A percentile compares a stretch with the other conserved stretches of the same genome.
Conservation (phyloP, 2,113 vertebrate genomes). For the Atherinomorus stipes region DNA sequence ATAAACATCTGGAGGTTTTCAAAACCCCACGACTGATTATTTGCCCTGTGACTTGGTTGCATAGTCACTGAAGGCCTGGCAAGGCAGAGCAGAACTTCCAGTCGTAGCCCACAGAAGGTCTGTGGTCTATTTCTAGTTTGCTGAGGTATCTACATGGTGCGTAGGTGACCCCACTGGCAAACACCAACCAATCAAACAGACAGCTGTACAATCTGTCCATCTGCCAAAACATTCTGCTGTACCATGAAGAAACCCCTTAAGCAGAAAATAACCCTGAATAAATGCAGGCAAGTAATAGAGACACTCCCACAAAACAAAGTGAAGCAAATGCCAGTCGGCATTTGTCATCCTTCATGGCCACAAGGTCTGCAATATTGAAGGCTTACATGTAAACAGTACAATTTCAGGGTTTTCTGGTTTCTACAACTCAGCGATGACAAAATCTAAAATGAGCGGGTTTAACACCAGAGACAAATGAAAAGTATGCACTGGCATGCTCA, state of each 20-base stretch:
- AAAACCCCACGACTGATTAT: slow-evolving; percentile 42
- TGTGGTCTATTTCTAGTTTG: slow-evolving; percentile 57
- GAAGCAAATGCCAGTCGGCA: slow-evolving; percentile 69
- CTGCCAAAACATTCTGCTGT: slow-evolving; percentile 55
- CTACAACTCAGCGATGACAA: slow-evolving; percentile 78
- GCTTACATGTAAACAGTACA: slow-evolving; percentile 84
- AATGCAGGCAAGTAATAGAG: slow-evolving; percentile 67
- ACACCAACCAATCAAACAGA: slow-evolving; percentile 64
- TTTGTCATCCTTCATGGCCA: slow-evolving; percentile 80
- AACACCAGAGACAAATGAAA: slow-evolving; percentile 84
- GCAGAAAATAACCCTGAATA: slow-evolving; percentile 74
- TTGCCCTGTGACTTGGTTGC: slow-evolving; percentile 37
- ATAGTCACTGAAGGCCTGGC: slow-evolving; percentile 49
- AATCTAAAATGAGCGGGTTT: slow-evolving; percentile 83
- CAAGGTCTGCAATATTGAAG: slow-evolving; percentile 76
- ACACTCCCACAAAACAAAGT: slow-evolving; percentile 79
- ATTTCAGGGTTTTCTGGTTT: slow-evolving; percentile 85
- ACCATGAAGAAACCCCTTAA: slow-evolving; percentile 64
- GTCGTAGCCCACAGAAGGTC: slow-evolving; percentile 29
- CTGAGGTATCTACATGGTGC: slow-evolving; percentile 62
- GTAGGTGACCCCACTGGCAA: slow-evolving; percentile 64
- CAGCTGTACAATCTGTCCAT: slow-evolving; percentile 62
- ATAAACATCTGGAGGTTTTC: slow-evolving; percentile 52
- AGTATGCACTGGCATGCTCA: slow-evolving; percentile 74
- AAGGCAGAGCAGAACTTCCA: slow-evolving; percentile 18